Evolutionary conservation across 2,797 vertebrate species (phyloP), one percentile per base, ranked within the genome.

Genomic region (Steatocranus sp.): DNA sequence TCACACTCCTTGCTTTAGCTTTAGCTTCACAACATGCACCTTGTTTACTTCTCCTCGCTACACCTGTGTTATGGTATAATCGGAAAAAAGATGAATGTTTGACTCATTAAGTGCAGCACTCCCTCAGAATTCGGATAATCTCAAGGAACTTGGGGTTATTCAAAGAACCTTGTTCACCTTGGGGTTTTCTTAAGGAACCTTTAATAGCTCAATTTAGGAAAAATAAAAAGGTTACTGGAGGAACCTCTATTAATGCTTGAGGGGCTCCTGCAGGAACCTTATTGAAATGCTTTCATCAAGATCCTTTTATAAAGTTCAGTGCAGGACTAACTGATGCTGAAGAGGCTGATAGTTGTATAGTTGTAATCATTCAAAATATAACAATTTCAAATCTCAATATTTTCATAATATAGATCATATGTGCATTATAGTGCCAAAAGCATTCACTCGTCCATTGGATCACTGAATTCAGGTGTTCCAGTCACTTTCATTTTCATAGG

Each of bases 21-120:
- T 43, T 10, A 34, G 74, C 14, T 32, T 8, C 89, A 5, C 58
- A 0, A 0, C 32, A 0, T 4, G 0, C 88, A 30, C 30, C 11
- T 61, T 88, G 91, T 93, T 93, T 92, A 94, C 77, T 11, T 17
- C 11, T 49, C 0, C 5, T 25, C 9, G 3, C 23, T 70, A 11
- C 66, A 46, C 66, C 41, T 46, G 8, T 46, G 41, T 25, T 0
- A 46, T 70, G 23, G 41, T 70, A 70, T 2, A 46, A 70, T 9
- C 46, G 6, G 23, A 30, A 46, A 70, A 70, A 70, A 70, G 14
- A 34, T 34, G 4, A 70, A 27, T 43, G 38, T 4, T 46, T 46
- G 23, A 46, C 41, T 46, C 15, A 46, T 43, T 25, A 41, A 70
- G 23, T 2, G 2, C 15, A 7, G 15, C 15, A 46, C 23, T 27